phyloP scores from a whole-genome alignment of 1,140 invertebrate genomes.

The Semibalanus balanoides region DNA sequence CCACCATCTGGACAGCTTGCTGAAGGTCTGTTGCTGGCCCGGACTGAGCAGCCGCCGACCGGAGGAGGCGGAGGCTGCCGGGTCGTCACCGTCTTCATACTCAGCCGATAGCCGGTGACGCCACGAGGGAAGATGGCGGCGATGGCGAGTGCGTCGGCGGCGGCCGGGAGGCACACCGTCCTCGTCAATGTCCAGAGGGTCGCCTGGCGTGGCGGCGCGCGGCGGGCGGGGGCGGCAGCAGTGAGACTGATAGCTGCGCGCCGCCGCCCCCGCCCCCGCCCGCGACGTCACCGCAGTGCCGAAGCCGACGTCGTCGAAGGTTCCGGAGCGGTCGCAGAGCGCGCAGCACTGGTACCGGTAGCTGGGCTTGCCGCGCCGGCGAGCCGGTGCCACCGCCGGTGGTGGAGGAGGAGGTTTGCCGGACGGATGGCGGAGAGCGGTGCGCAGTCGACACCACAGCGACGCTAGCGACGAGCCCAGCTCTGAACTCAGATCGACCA shows the following conservation, averaged over 20 bases:
- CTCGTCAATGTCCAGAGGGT: not conserved
- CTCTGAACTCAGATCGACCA: not conserved
- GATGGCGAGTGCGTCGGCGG: no score
- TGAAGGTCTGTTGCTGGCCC: not conserved
- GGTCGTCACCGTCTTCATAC: no score
- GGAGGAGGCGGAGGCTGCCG: no score
- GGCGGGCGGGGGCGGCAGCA: not conserved
- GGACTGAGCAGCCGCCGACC: not conserved
- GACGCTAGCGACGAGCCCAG: not conserved
- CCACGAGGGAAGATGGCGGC: no score
- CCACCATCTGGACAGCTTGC: not conserved
- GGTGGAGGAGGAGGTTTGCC: not conserved
- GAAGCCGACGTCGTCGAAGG: not conserved
- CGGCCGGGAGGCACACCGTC: no score
- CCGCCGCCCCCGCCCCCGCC: no score
- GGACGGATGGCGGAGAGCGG: not conserved
- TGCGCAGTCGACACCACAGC: not conserved
- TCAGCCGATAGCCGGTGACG: no score
- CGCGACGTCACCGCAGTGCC: no score
- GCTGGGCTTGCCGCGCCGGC: not conserved
- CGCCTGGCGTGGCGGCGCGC: no score
- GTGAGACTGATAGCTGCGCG: not conserved
- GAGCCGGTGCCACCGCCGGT: no score
- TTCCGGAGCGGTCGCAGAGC: not conserved
- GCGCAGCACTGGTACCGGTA: not conserved